phyloP scores from a whole-genome alignment of 2,888 invertebrate species.

The Hemicrepidius hirtus region DNA sequence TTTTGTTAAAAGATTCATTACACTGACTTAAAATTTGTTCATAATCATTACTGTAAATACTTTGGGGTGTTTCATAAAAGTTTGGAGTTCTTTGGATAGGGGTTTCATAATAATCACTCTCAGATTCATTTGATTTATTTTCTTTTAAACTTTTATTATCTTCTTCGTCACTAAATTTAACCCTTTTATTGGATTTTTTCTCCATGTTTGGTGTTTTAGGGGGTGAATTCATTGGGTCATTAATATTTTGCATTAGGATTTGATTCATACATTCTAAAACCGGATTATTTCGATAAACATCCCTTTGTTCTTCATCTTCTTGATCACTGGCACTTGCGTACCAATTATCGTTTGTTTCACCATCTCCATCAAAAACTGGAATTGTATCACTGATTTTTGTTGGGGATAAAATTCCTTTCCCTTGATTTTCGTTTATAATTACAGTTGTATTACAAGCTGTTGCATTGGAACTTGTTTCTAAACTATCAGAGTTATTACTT shows the following conservation, averaged over 20 bases:
- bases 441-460: constrained; percentile 48
- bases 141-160: constrained; percentile 47
- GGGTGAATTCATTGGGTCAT: constrained; percentile 71
- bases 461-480: constrained; percentile 43
- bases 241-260: constrained; percentile 84
- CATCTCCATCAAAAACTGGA: constrained; percentile 70
- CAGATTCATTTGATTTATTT: constrained; percentile 52
- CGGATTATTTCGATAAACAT: constrained; percentile 86
- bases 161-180: constrained; percentile 70
- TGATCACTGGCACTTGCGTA: constrained; percentile 87
- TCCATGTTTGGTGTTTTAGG: constrained; percentile 70
- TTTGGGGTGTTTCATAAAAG: constrained; percentile 80
- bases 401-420: neutral
- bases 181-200: constrained; percentile 67
- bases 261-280: constrained; percentile 91
- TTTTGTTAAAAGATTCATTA: constrained; percentile 64
- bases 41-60: constrained; percentile 85
- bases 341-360: constrained; percentile 81
- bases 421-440: constrained; percentile 30
- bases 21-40: constrained; percentile 79
- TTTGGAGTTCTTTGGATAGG: constrained; percentile 71
- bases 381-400: constrained; percentile 70
- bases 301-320: constrained; percentile 82
- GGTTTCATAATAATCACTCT: constrained; percentile 70
- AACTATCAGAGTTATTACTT: constrained; percentile 35